A percentile compares a stretch with the other conserved stretches of the same genome.
phyloP scores from a whole-genome alignment of 2,113 vertebrate genomes.

The Sinocyclocheilus maitianheensis region DNA sequence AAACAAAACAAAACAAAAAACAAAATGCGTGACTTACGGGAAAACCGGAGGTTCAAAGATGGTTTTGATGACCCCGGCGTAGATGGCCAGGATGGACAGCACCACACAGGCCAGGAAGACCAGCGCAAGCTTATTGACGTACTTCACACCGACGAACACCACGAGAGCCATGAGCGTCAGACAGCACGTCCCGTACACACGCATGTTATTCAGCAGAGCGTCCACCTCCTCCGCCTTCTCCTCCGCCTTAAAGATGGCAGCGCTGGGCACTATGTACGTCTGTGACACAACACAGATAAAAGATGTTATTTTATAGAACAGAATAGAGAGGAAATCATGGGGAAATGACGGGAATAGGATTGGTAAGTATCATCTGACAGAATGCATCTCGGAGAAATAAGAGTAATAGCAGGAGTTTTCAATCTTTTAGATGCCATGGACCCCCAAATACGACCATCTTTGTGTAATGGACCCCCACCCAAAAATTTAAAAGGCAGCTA shows the following conservation, averaged over 20 bases:
- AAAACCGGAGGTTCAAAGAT: constrained; percentile 88
- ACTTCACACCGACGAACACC: constrained; percentile 95
- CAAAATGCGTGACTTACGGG: constrained; percentile 77
- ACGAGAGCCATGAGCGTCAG: constrained; percentile 87
- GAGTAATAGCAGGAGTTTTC: background rate
- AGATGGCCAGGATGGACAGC: constrained; percentile 93
- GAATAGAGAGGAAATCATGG: background rate
- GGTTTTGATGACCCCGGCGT: constrained; percentile 93
- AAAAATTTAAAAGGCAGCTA: background rate
- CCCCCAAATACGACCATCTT: too few species aligned
- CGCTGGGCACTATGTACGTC: constrained; percentile 91
- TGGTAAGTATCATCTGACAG: too few species aligned
- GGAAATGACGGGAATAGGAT: too few species aligned
- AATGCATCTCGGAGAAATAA: too few species aligned
- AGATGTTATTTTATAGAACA: background rate
- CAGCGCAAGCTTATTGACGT: constrained; percentile 93
- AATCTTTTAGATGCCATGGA: background rate
- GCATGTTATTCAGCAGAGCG: constrained; percentile 91
- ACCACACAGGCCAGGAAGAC: constrained; percentile 95
- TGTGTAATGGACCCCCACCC: background rate
- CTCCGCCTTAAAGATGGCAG: constrained; percentile 83
- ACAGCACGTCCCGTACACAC: constrained; percentile 89
- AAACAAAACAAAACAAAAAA: too few species aligned
- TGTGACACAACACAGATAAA: constrained; percentile 56
- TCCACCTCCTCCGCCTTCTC: constrained; percentile 66